These are phyloP conservation scores for Nipponacmea schrenckii DNA, from an alignment of 2,888 invertebrate species.

Conservation along the genomic window DNA sequence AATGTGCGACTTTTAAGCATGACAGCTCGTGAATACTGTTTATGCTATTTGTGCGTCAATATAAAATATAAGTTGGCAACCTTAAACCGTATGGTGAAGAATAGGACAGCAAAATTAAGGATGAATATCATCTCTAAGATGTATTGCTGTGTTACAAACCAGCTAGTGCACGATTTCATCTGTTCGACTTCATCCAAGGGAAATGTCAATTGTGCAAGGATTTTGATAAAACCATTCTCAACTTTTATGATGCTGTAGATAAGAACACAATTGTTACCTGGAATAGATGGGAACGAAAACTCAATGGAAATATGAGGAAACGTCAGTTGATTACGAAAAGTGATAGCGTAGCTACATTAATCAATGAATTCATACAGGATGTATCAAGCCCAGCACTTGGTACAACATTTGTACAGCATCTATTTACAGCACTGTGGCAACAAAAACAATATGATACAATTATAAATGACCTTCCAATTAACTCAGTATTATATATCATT, in stretches of 20 bases:
- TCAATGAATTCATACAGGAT: slow-evolving; percentile 10
- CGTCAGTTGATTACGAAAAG: neutral
- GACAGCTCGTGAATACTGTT: slow-evolving; percentile 31
- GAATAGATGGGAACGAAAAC: slow-evolving; percentile 1
- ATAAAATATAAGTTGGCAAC: slow-evolving; percentile 31
- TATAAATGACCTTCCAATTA: slow-evolving; percentile 24
- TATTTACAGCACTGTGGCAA: slow-evolving; percentile 32
- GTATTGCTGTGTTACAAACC: slow-evolving; percentile 32
- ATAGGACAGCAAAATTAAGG: neutral
- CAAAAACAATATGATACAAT: slow-evolving; percentile 26
- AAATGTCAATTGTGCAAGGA: slow-evolving; percentile 27
- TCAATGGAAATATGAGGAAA: neutral
- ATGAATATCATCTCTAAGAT: slow-evolving; percentile 20
- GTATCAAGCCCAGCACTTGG: slow-evolving; percentile 29
- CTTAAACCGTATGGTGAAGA: slow-evolving; percentile 18
- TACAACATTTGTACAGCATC: slow-evolving; percentile 24
- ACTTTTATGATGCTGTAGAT: slow-evolving; percentile 13
- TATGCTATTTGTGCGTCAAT: slow-evolving; percentile 35
- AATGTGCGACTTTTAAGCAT: slow-evolving; percentile 28
- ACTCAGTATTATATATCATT: slow-evolving; percentile 62
- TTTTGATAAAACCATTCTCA: slow-evolving; percentile 19
- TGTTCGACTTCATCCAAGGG: slow-evolving; percentile 28
- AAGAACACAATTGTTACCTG: neutral
- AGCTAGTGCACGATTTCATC: slow-evolving; percentile 26
- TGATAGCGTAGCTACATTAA: neutral